These are phyloP conservation scores for Mirounga angustirostris DNA, from an alignment of 2,113 vertebrate species.

Conservation along the genomic window DNA sequence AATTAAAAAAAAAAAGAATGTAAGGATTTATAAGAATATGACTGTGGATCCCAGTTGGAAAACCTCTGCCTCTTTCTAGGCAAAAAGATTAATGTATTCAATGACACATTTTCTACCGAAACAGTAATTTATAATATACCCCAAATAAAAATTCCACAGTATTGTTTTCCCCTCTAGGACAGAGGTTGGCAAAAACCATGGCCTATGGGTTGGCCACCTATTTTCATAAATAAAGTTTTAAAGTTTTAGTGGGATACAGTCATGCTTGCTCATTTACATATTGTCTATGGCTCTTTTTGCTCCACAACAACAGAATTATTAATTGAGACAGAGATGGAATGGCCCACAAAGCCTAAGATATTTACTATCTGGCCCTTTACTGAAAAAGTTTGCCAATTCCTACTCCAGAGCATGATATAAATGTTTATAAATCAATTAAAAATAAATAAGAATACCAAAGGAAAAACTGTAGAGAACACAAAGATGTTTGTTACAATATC, in stretches of 20 bases:
- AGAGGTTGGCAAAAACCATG: not conserved
- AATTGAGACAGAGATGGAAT: not conserved
- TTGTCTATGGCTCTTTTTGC: not conserved
- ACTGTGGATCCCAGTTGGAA: not conserved
- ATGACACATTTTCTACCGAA: not conserved
- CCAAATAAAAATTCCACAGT: not conserved
- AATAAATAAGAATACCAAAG: slow-evolving; percentile 44
- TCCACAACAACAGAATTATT: not conserved
- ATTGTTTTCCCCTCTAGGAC: not conserved
- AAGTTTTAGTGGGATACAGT: not conserved
- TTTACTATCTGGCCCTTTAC: not conserved
- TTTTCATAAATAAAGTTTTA: not conserved
- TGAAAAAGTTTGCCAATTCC: not conserved
- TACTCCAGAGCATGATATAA: not conserved
- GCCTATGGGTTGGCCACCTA: not conserved
- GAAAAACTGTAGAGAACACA: not conserved
- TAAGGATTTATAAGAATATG: not conserved
- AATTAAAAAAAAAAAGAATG: not conserved
- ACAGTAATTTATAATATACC: not conserved
- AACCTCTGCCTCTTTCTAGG: not conserved
- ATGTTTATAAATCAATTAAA: slow-evolving; percentile 19
- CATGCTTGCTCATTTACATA: not conserved
- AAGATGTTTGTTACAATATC: not conserved
- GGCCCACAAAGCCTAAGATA: not conserved
- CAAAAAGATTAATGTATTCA: not conserved